Conservation (phyloP, 1,140 invertebrate species). For the Papilio polyxenes region DNA sequence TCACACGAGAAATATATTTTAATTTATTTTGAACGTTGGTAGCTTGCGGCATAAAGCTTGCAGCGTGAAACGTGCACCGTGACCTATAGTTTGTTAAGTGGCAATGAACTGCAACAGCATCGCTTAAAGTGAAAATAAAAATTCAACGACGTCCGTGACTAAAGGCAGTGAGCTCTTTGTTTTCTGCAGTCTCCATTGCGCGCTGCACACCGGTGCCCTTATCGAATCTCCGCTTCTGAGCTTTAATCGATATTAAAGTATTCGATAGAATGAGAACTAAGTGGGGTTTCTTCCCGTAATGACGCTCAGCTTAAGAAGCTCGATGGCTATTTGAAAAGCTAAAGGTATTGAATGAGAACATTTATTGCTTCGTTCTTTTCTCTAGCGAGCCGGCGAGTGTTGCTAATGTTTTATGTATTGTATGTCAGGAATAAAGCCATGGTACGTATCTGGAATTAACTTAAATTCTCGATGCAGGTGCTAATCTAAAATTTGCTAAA, state of each 20-base stretch:
- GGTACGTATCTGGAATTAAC: neutral
- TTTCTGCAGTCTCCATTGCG: slow-evolving; percentile 22
- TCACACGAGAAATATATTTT: neutral
- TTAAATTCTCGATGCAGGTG: neutral
- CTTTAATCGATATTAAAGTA: slow-evolving; percentile 35
- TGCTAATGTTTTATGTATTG: slow-evolving; percentile 27
- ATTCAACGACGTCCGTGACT: slow-evolving; percentile 16
- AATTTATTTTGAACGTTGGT: neutral
- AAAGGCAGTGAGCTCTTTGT: slow-evolving; percentile 1
- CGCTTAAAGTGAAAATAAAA: slow-evolving; percentile 22
- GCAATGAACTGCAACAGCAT: slow-evolving; percentile 11
- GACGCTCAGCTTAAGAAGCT: slow-evolving; percentile 25
- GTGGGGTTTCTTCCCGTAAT: slow-evolving; percentile 25
- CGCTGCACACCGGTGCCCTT: neutral
- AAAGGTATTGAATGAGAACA: slow-evolving; percentile 16
- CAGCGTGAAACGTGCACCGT: neutral
- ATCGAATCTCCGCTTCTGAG: slow-evolving; percentile 29
- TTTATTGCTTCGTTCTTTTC: slow-evolving; percentile 17
- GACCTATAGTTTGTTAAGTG: slow-evolving; percentile 11
- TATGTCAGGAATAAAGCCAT: neutral
- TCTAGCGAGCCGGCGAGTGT: neutral
- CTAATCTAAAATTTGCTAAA: neutral
- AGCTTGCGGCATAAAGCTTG: neutral
- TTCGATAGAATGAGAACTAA: slow-evolving; percentile 29
- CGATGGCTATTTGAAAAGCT: slow-evolving; percentile 28